phyloP scores from a whole-genome alignment of 1,140 invertebrate genomes.

The Penaeus indicus region DNA sequence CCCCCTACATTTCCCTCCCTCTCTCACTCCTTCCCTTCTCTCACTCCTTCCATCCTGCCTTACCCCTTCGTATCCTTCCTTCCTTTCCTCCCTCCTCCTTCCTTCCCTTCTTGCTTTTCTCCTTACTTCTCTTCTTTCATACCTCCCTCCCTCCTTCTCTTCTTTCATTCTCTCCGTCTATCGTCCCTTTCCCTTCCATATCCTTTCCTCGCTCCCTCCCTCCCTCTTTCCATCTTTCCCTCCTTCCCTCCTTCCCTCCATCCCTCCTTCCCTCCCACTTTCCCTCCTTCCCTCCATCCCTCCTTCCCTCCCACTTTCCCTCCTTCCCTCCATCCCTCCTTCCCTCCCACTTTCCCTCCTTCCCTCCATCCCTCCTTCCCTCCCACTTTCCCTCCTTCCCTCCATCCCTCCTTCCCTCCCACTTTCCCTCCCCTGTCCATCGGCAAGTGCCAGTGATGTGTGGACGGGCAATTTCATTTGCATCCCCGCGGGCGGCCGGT shows the following conservation, averaged over 20 bases:
- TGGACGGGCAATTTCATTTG: too few species aligned
- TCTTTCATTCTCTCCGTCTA: background rate
- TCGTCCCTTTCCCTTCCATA: too few species aligned
- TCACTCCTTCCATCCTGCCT: background rate
- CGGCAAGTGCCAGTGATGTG: background rate
- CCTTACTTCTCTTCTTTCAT: background rate
- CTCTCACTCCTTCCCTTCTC: constrained; percentile 2
- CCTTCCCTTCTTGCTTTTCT: too few species aligned
- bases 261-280: too few species aligned
- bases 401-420: background rate
- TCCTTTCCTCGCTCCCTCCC: too few species aligned
- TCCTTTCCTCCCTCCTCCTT: too few species aligned
- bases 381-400: background rate
- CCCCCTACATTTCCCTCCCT: background rate
- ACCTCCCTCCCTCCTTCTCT: background rate
- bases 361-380: background rate
- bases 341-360: background rate
- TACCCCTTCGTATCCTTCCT: background rate
- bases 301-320: too few species aligned
- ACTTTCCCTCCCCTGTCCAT: constrained; percentile 3
- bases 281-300: background rate
- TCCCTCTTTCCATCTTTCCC: too few species aligned
- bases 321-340: background rate
- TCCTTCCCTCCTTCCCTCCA: too few species aligned
- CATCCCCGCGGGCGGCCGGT: too few species aligned